Evolutionary conservation across 1,140 invertebrate species (phyloP), one percentile per base, ranked within the genome.

Genomic region (Octopus sinensis): DNA sequence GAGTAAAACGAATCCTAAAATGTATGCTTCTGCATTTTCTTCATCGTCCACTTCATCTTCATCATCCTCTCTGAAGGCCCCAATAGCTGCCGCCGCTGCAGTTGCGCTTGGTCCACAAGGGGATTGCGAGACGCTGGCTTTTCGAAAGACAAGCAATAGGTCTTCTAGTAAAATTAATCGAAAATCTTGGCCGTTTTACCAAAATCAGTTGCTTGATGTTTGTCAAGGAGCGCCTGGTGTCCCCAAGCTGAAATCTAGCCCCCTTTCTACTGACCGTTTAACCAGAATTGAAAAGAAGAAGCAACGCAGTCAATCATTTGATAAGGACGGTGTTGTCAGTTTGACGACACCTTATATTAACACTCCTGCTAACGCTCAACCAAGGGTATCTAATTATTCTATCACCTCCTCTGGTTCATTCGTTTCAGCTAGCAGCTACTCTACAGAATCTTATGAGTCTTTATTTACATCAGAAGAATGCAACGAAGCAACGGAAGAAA

Each of bases 21-120:
- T 43, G 30, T 43, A 43, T 43, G 30, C 30, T 43, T 43, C 30
- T 43, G 30, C 68, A 73, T 73, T 73, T 13, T 73, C 68, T 10
- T 73, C 68, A 23, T 73, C 68, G 17, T 73, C 68, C 17, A 73
- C 68, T n/a, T 73, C 68, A 10, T 73, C 68, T 73, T 73, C 68
- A 6, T 73, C 68, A 73, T 73, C 68, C 68, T 73, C 68, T 13
- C 30, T 73, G 30, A 73, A 73, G 68, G 30, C 68, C 5, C 68
- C 68, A 5, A 43, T 43, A 43, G 30, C 30, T 43, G 30, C 30
- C 30, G 30, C 30, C 30, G 30, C 30, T 43, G 30, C 30, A 23
- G 68, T 73, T 13, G 30, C 68, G 17, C 68, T 73, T n/a, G 30
- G 30, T 17, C 68, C 68, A 12, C 17, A n/a, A 6, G 68, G 30